These are phyloP conservation scores for Synergus laeviventris DNA, from an alignment of 2,888 invertebrate species.

Conservation along the genomic window DNA sequence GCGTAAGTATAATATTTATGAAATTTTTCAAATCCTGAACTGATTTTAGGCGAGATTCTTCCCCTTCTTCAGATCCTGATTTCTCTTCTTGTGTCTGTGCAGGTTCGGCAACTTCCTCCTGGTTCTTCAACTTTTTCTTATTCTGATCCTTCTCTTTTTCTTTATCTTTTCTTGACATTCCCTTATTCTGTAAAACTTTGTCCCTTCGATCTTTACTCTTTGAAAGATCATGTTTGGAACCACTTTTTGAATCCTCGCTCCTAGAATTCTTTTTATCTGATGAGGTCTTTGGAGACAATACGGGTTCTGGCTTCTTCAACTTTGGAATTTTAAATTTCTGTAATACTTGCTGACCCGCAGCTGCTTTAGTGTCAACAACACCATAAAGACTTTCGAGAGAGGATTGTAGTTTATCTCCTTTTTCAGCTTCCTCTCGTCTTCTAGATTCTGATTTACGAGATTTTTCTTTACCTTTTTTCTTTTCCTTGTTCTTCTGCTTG, in stretches of 20 bases:
- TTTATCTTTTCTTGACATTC: slow-evolving; percentile 44
- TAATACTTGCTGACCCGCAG: slow-evolving; percentile 76
- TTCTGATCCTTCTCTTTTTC: slow-evolving; percentile 46
- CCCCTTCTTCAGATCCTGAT: neutral
- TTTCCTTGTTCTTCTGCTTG: slow-evolving; percentile 44
- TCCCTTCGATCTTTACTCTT: slow-evolving; percentile 65
- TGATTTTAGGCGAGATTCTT: neutral
- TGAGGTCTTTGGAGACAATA: slow-evolving; percentile 57
- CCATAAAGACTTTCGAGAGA: slow-evolving; percentile 77
- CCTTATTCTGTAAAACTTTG: slow-evolving; percentile 62
- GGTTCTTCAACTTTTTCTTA: slow-evolving; percentile 42
- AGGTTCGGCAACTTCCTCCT: neutral
- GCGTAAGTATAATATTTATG: neutral
- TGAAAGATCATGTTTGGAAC: slow-evolving; percentile 59
- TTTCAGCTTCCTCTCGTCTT: slow-evolving; percentile 52
- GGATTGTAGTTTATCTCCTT: slow-evolving; percentile 73
- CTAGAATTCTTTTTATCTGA: slow-evolving; percentile 43
- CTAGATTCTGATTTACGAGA: slow-evolving; percentile 51
- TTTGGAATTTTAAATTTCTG: slow-evolving; percentile 79
- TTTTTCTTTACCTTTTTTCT: slow-evolving; percentile 50
- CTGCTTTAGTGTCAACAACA: slow-evolving; percentile 71
- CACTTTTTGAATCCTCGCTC: slow-evolving; percentile 49
- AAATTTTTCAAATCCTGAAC: slow-evolving; percentile 24
- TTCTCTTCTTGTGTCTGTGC: neutral
- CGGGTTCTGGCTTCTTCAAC: slow-evolving; percentile 71